phyloP scores from a whole-genome alignment of 2,113 vertebrate species.

The Fukomys damarensis region DNA sequence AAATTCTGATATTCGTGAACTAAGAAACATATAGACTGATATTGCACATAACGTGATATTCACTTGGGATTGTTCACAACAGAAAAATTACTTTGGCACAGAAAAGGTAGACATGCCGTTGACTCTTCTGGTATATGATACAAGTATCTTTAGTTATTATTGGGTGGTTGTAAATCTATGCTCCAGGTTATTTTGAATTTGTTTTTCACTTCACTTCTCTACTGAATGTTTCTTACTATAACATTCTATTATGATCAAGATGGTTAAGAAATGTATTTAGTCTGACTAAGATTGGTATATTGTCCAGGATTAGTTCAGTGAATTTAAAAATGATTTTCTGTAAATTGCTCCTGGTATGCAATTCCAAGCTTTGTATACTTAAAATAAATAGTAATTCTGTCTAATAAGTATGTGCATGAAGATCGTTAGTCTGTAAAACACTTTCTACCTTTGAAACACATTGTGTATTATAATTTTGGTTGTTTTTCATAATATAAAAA shows the following conservation, averaged over 20 bases:
- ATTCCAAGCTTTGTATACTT: neutral
- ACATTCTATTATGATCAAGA: neutral
- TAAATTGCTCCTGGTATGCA: neutral
- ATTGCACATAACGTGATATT: neutral
- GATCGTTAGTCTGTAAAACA: neutral
- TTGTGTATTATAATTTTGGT: neutral
- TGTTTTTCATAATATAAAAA: neutral
- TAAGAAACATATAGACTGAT: neutral
- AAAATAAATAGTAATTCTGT: neutral
- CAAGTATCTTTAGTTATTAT: neutral
- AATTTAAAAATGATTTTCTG: neutral
- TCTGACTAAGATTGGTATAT: neutral
- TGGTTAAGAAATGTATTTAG: neutral
- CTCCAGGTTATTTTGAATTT: neutral
- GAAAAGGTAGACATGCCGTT: neutral
- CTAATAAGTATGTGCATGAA: neutral
- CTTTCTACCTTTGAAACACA: neutral
- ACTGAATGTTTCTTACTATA: neutral
- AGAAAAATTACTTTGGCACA: neutral
- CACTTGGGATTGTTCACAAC: no score
- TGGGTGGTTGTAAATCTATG: neutral
- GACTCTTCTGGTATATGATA: neutral
- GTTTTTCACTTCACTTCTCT: neutral
- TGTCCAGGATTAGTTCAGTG: neutral
- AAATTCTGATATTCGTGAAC: neutral